phyloP scores from a whole-genome alignment of 1,140 invertebrate species.

The Macrobrachium rosenbergii region DNA sequence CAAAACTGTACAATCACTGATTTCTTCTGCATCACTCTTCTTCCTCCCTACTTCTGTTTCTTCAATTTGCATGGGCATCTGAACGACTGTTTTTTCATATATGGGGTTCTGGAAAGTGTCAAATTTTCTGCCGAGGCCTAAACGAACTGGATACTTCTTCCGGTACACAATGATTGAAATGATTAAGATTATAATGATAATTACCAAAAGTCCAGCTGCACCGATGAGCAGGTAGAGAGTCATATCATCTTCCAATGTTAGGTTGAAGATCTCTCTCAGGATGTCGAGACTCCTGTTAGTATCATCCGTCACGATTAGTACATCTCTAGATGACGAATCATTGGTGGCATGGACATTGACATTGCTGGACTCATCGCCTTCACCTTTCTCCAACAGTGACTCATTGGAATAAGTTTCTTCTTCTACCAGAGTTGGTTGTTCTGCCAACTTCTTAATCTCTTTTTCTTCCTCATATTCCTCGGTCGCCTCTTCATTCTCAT shows the following conservation, averaged over 20 bases:
- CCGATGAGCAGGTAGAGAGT: slow-evolving; percentile 34
- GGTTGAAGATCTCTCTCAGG: neutral
- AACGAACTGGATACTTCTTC: slow-evolving; percentile 69
- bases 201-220: neutral
- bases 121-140: slow-evolving; percentile 70
- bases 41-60: slow-evolving; percentile 45
- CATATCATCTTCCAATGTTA: slow-evolving; percentile 35
- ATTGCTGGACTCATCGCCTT: neutral
- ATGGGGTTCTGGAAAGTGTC: slow-evolving; percentile 70
- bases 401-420: neutral
- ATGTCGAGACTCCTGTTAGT: neutral
- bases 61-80: slow-evolving; percentile 59
- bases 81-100: slow-evolving; percentile 67
- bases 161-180: slow-evolving; percentile 67
- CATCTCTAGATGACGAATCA: neutral
- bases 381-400: neutral
- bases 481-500: neutral
- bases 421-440: neutral
- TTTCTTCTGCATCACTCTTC: slow-evolving; percentile 62
- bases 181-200: slow-evolving; percentile 33
- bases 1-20: slow-evolving; percentile 64
- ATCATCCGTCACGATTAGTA: neutral
- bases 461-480: neutral
- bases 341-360: neutral
- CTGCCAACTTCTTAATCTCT: neutral